Base-by-base conservation (phyloP, 2,888 invertebrate species). In the Dyspetes luteomarginatus region DNA sequence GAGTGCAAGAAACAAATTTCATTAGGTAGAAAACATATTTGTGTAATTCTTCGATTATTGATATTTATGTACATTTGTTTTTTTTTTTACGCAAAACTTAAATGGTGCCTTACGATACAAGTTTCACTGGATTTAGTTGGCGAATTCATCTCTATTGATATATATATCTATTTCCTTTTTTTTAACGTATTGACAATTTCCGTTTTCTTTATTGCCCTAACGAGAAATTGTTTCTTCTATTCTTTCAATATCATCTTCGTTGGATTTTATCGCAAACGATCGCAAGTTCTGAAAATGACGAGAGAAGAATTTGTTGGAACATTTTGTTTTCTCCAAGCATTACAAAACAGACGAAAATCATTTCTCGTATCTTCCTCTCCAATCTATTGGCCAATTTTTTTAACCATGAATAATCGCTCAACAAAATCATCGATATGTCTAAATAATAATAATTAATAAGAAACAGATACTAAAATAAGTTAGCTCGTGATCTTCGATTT, bases 21-120 rank as follows among this genome's bases (percentile, higher is more conserved):
- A 3, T 76, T 77, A 72, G 81, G 81, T 81, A 81, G 77, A 81
- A 81, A 81, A 81, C 72, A 81, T 81, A 81, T 74, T 36, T 68
- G 55, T 81, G 76, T 81, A 73, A 77, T 76, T 81, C 62, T 76
- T 73, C 48, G 68, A 73, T 81, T 72, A 81, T 81, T 62, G 62
- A 64, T 73, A 81, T 81, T 73, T 81, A 81, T 81, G 81, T 81
- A 81, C 81, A 81, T 76, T 55, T 76, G 62, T 69, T 55, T 48
- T 41, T 4, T 48, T 55, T 19, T 67, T 56, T 55, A 48, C 62
- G 72, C 72, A 73, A 68, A 81, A 72, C 41, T 72, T 72, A 55
- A 72, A 80, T 67, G 48, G 15, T 68, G 55, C 28, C 76, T 81
- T 76, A 81, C 45, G 41, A 72, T 48, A 72, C 76, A 72, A 56